Conservation (phyloP, 2,888 invertebrate genomes). For the Cataglyphis rosenhaueri region DNA sequence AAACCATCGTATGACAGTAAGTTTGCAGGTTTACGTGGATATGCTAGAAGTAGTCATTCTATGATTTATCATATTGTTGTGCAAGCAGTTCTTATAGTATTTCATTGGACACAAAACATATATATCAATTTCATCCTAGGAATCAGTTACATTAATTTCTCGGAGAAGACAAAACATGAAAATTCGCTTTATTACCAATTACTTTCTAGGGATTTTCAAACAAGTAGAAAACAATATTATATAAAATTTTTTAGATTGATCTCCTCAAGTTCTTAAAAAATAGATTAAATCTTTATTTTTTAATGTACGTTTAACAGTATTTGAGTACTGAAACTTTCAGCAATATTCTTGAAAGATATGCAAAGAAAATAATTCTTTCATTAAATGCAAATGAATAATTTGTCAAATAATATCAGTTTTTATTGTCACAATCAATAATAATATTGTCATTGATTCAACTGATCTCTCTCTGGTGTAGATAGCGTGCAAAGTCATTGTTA, state of each 20-base stretch:
- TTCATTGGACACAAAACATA: background rate
- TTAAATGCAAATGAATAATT: background rate
- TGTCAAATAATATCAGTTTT: slow-evolving; percentile 18
- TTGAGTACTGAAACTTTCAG: background rate
- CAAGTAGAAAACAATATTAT: background rate
- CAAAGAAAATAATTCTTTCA: background rate
- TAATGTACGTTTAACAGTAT: background rate
- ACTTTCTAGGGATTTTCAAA: background rate
- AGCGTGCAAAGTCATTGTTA: slow-evolving; percentile 12
- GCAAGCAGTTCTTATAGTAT: slow-evolving; percentile 23
- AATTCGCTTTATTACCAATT: background rate
- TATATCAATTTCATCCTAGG: background rate
- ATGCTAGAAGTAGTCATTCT: slow-evolving; percentile 24
- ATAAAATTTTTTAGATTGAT: background rate
- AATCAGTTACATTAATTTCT: background rate
- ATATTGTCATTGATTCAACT: background rate
- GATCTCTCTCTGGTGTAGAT: background rate
- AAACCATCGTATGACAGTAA: slow-evolving; percentile 49
- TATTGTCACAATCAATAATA: background rate
- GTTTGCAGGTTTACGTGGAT: slow-evolving; percentile 56
- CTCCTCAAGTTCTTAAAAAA: background rate
- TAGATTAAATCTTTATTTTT: background rate
- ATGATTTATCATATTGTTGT: slow-evolving; percentile 44
- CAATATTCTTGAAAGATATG: background rate
- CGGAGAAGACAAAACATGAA: background rate